A percentile compares a stretch with the other conserved stretches of the same genome.
These are phyloP conservation scores for Thaumetopoea pityocampa DNA, from an alignment of 1,140 invertebrate species.

Conservation along the genomic window DNA sequence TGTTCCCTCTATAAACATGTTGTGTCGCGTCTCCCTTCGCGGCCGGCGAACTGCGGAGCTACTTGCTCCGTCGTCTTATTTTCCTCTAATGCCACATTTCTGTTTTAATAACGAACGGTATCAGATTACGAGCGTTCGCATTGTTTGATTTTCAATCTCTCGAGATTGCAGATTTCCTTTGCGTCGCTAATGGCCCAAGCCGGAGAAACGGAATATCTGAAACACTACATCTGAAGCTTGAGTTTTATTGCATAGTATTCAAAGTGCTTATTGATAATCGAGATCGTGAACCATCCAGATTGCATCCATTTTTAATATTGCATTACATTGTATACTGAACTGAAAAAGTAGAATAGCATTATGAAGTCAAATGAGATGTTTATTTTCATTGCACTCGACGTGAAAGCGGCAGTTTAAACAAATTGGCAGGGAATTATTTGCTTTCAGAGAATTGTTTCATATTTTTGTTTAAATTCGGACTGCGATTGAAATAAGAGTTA, in stretches of 20 bases:
- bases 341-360: slow-evolving; percentile 40
- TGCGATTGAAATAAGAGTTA: slow-evolving; percentile 2
- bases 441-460: slow-evolving; percentile 40
- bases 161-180: slow-evolving; percentile 47
- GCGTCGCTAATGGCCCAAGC: slow-evolving; percentile 42
- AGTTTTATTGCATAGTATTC: slow-evolving; percentile 41
- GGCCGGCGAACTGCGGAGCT: slow-evolving; percentile 21
- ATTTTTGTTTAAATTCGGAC: slow-evolving; percentile 27
- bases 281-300: slow-evolving; percentile 13
- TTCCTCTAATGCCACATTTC: slow-evolving; percentile 65
- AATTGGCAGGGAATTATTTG: slow-evolving; percentile 34
- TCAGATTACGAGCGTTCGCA: slow-evolving; percentile 52
- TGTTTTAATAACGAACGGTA: slow-evolving; percentile 63
- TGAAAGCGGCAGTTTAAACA: slow-evolving; percentile 31
- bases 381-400: slow-evolving; percentile 51
- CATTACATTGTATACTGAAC: slow-evolving; percentile 13
- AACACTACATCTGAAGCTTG: slow-evolving; percentile 35
- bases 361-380: slow-evolving; percentile 57
- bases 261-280: slow-evolving; percentile 35
- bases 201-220: slow-evolving; percentile 37
- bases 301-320: slow-evolving; percentile 24
- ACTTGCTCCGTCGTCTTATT: slow-evolving; percentile 49
- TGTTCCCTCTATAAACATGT: slow-evolving; percentile 64
- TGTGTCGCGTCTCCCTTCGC: slow-evolving; percentile 45
- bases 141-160: slow-evolving; percentile 67